Percentiles rank a stretch among this genome's conserved stretches.
Evolutionary conservation across 2,113 vertebrate species (phyloP).

Genomic region (Ailurus styani): DNA sequence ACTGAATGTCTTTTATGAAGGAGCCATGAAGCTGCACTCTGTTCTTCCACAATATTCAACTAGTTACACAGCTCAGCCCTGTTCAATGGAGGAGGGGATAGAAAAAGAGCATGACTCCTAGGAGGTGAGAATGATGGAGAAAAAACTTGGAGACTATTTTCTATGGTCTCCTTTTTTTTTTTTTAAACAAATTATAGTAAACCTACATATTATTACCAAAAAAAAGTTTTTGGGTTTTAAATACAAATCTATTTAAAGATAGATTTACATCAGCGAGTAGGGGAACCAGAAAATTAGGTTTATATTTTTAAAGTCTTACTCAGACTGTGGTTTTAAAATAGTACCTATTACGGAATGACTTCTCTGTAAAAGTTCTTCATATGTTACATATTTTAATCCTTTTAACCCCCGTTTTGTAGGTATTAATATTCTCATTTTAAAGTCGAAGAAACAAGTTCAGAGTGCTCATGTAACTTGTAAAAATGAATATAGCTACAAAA

Average conservation of each 20-base stretch:
- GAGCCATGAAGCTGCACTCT: neutral
- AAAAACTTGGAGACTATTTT: neutral
- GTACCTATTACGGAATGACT: neutral
- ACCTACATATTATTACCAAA: neutral
- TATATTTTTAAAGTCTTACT: neutral
- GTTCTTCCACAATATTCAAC: neutral
- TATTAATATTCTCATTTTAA: neutral
- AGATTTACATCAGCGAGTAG: neutral
- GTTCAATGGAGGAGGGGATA: neutral
- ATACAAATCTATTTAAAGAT: neutral
- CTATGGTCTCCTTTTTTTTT: neutral
- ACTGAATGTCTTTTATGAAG: neutral
- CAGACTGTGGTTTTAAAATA: neutral
- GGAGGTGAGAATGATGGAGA: neutral
- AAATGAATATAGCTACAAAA: neutral
- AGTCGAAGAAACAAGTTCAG: neutral
- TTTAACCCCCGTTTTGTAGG: neutral
- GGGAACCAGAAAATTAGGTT: neutral
- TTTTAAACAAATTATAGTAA: neutral
- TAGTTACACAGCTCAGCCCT: accelerated
- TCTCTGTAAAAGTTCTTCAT: neutral
- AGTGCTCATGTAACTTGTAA: neutral
- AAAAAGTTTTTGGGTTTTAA: neutral
- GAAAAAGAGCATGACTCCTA: too few relatives aligned
- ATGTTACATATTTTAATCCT: neutral